These are phyloP conservation scores for Polymixis flavicincta DNA, from an alignment of 2,888 invertebrate genomes.

Conservation along the genomic window DNA sequence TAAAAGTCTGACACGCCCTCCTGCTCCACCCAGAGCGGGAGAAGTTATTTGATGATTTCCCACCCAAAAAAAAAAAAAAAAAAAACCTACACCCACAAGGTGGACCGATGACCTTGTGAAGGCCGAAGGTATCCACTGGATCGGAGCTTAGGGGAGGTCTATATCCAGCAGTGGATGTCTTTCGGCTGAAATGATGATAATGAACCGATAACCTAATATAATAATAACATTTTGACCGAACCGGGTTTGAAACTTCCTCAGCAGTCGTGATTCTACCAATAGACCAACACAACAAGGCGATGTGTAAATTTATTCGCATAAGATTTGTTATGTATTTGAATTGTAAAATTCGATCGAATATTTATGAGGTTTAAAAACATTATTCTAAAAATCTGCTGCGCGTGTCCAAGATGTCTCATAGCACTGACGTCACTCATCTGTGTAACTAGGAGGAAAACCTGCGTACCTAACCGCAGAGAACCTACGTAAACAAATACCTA, in stretches of 20 bases:
- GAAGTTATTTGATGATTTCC: no score
- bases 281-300: not conserved
- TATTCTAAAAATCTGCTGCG: not conserved
- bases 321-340: not conserved
- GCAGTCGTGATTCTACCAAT: not conserved
- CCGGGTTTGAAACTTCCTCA: not conserved
- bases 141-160: no score
- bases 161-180: no score
- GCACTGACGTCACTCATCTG: slow-evolving; percentile 38
- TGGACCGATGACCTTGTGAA: no score
- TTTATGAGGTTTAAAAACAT: not conserved
- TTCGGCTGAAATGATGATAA: no score
- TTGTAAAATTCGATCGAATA: not conserved
- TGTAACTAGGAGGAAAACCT: slow-evolving; percentile 42
- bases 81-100: no score
- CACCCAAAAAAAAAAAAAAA: no score
- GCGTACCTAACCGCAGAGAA: slow-evolving; percentile 34
- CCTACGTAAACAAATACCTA: slow-evolving; percentile 28
- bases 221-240: not conserved
- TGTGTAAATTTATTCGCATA: not conserved
- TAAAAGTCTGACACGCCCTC: no score
- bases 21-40: no score
- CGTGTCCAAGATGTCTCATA: not conserved
- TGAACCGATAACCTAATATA: no score
- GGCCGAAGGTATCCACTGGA: no score